These are phyloP conservation scores for Drosophila takahashii DNA, from an alignment of 1,140 invertebrate species.

Conservation along the genomic window DNA sequence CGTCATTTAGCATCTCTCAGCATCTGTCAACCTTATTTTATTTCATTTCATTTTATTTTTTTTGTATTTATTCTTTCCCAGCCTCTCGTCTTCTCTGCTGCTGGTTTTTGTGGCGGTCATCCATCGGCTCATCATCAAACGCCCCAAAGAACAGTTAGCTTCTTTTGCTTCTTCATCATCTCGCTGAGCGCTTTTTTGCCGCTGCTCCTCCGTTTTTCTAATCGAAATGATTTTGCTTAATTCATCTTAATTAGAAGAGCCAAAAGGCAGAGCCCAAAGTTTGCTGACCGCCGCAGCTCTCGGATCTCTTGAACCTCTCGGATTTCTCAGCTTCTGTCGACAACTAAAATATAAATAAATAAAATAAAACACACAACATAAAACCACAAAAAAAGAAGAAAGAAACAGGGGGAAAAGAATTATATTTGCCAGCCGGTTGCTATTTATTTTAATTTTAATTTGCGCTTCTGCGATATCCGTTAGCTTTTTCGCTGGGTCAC, in stretches of 20 bases:
- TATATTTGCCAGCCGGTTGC: constrained; percentile 56
- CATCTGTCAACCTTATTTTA: constrained; percentile 33
- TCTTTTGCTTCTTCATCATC: constrained; percentile 26
- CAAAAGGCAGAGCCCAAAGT: constrained; percentile 52
- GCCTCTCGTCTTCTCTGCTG: neutral
- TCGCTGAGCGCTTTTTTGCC: constrained; percentile 11
- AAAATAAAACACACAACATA: constrained; percentile 12
- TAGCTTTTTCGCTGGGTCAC: constrained; percentile 24
- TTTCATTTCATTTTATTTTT: neutral
- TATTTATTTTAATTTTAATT: constrained; percentile 82
- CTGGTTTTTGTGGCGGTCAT: constrained; percentile 17
- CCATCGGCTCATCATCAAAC: constrained; percentile 76
- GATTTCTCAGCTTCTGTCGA: constrained; percentile 14
- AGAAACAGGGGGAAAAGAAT: constrained; percentile 5
- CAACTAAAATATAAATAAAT: constrained; percentile 54
- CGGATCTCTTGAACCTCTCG: constrained; percentile 6
- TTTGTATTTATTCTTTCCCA: constrained; percentile 9
- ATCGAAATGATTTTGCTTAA: constrained; percentile 84
- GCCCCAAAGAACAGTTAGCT: constrained; percentile 64
- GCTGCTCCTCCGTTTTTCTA: constrained; percentile 52
- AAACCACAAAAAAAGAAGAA: constrained; percentile 1
- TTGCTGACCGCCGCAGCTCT: constrained; percentile 60
- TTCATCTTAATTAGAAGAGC: constrained; percentile 80
- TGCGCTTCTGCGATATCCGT: constrained; percentile 48
- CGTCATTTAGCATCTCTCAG: constrained; percentile 9